Conservation (phyloP, 2,888 invertebrate species). For the Panzeria rudis region DNA sequence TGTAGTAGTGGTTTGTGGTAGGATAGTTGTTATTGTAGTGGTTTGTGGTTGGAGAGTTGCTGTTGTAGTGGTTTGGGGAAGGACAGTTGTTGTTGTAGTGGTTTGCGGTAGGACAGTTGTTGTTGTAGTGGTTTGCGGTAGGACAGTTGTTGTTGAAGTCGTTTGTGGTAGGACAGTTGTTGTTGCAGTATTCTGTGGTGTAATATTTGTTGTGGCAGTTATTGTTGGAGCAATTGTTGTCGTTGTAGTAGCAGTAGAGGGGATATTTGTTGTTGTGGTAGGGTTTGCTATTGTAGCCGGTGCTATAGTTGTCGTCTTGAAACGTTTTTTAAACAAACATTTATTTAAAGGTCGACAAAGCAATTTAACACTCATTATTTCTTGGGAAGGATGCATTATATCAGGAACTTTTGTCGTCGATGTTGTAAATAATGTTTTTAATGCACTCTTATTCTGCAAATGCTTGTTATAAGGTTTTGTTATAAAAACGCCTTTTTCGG, state of each 20-base stretch:
- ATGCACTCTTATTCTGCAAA: neutral
- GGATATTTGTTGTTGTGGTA: conserved; percentile 1
- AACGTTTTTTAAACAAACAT: conserved; percentile 12
- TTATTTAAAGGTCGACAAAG: conserved; percentile 4
- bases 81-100: neutral
- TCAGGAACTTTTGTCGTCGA: neutral
- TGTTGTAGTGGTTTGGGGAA: neutral
- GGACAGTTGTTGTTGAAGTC: neutral
- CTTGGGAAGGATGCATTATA: neutral
- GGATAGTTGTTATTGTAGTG: no score
- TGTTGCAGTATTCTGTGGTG: no score
- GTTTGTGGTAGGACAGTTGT: neutral
- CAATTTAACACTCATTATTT: neutral
- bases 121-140: neutral
- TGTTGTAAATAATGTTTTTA: neutral
- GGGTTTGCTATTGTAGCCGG: neutral
- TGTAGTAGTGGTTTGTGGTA: neutral
- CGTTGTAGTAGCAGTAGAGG: neutral
- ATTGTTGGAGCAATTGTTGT: neutral
- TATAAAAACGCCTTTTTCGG: neutral
- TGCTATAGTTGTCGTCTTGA: neutral
- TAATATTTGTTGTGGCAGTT: no score
- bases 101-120: neutral
- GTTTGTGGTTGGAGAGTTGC: neutral
- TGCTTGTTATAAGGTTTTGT: conserved; percentile 8